Percentiles rank a stretch among this genome's conserved stretches.
Evolutionary conservation across 2,797 vertebrate genomes (phyloP).

Genomic region (Mycteria americana): DNA sequence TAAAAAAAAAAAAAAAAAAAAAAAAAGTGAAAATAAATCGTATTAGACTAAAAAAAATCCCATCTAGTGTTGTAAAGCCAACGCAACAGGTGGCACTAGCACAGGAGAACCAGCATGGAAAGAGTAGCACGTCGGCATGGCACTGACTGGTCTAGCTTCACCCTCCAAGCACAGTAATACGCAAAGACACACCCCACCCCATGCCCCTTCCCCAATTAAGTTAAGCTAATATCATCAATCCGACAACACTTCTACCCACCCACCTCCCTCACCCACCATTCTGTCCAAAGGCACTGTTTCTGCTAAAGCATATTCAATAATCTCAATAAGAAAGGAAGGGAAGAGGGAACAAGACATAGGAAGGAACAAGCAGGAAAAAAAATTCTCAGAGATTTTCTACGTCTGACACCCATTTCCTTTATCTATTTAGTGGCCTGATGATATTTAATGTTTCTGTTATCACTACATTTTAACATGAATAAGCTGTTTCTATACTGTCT

Average conservation of each 20-base stretch:
- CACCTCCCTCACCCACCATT: not conserved
- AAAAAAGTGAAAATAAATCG: constrained; percentile 41
- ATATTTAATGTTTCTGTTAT: not conserved
- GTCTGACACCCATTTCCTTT: not conserved
- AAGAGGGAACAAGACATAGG: not conserved
- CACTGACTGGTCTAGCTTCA: constrained; percentile 57
- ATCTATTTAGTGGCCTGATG: not conserved
- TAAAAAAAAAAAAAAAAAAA: not conserved
- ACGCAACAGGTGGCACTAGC: not conserved
- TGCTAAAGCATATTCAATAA: not conserved
- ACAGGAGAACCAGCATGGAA: constrained; percentile 8
- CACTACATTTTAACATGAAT: not conserved
- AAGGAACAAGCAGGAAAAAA: not conserved
- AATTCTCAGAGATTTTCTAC: not conserved
- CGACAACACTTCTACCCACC: not conserved
- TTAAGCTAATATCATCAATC: not conserved
- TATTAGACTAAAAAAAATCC: not conserved
- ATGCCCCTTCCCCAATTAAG: not conserved
- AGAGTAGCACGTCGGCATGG: not conserved
- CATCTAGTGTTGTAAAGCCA: constrained; percentile 4
- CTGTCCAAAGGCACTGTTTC: not conserved
- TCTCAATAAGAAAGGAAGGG: not conserved
- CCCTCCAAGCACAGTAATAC: constrained; percentile 18
- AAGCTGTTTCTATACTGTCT: constrained; percentile 17
- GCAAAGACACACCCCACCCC: not conserved